phyloP scores from a whole-genome alignment of 2,113 vertebrate genomes.

The Conger conger region DNA sequence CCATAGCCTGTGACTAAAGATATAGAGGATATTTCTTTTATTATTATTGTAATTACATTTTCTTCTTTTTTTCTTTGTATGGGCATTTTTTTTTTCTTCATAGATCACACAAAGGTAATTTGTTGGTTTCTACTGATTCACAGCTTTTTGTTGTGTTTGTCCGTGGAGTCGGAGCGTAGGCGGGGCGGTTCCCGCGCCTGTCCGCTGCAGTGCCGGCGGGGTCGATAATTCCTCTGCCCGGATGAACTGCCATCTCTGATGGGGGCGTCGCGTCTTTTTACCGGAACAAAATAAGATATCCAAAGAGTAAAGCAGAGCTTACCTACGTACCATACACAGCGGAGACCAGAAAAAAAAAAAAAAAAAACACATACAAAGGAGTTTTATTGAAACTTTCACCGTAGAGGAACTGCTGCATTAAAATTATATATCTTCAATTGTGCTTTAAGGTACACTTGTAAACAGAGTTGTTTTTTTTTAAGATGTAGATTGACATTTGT shows the following conservation, averaged over 20 bases:
- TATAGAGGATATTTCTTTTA: slow-evolving; percentile 20
- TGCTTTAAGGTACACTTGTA: slow-evolving; percentile 78
- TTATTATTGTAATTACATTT: background rate
- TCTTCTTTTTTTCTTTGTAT: background rate
- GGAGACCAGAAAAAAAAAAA: slow-evolving; percentile 33
- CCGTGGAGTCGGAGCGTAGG: background rate
- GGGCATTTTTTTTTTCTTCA: background rate
- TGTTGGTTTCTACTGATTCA: background rate
- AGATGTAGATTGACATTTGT: slow-evolving; percentile 63
- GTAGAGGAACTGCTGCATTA: slow-evolving; percentile 71
- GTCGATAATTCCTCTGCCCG: background rate
- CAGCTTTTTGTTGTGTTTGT: background rate
- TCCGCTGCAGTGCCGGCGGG: background rate
- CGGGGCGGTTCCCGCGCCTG: background rate
- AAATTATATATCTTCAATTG: slow-evolving; percentile 55
- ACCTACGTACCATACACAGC: slow-evolving; percentile 37
- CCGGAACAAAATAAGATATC: slow-evolving; percentile 55
- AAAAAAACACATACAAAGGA: slow-evolving; percentile 20
- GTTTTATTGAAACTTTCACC: slow-evolving; percentile 52
- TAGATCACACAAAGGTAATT: slow-evolving; percentile 21
- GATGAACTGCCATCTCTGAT: slow-evolving; percentile 9
- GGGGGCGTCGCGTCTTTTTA: slow-evolving; percentile 37
- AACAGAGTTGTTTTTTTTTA: slow-evolving; percentile 74
- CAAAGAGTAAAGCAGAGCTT: slow-evolving; percentile 69
- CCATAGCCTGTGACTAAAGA: slow-evolving; percentile 21